Evolutionary conservation across 2,888 invertebrate genomes (phyloP), one percentile per base, ranked within the genome.

Genomic region (Ophion ellenae): DNA sequence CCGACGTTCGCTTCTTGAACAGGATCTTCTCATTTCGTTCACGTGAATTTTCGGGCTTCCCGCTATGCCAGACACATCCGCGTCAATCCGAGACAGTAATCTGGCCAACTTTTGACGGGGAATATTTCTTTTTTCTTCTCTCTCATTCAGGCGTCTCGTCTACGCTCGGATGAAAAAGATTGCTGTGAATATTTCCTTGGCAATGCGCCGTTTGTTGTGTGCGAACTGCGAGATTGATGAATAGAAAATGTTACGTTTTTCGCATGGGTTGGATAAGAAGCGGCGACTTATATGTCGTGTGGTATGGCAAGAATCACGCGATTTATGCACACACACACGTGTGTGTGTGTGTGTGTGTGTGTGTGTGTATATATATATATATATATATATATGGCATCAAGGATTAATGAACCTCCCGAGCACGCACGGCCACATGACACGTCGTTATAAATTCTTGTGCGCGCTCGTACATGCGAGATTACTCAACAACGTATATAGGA

Each of bases 371-470:
- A 24, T 2, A 24, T 24, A 24, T 24, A 24, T 24, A 24, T 24
- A 32, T 4, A 32, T 40, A 40, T 40, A 40, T 40, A 40, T 40
- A 69, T 36, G 59, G 70, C 79, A 79, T 74, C 63, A 69, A 78
- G 74, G 78, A 85, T 78, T 82, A 82, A 85, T 75, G 85, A 82
- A 82, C 75, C 78, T 85, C 32, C 64, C 73, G 47, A 74, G 66
- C 66, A 28, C 36, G 77, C 76, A 36, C 53, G 36, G 32, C n/a
- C 32, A 7, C 74, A 74, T 59, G 71, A 53, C 81, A 69, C 82
- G 78, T 78, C 85, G 78, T 85, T 85, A 82, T 79, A 78, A 53
- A 64, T 69, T 74, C 47, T 61, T 64, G 75, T 47, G 53, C 59
- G 69, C 71, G 64, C 40, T 59, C 73, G 67, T 73, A 69, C 61